Evolutionary conservation across 2,888 invertebrate species (phyloP), one percentile per base, ranked within the genome.

Genomic region (Drosophila conformis): DNA sequence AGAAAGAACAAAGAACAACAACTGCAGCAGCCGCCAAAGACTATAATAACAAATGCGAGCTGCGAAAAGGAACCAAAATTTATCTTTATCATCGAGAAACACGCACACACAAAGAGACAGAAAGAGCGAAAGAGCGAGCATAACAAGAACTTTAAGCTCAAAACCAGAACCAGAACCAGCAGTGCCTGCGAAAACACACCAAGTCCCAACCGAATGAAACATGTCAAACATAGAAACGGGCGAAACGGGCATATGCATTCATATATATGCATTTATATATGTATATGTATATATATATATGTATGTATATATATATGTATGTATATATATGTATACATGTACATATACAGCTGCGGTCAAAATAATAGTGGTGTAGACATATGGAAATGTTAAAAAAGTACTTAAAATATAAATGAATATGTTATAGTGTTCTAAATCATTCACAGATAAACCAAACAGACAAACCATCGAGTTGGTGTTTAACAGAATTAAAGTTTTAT

Each of bases 181-280:
- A 60, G 25, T 25, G 46, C 46, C 46, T 25, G 25, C 46, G 15
- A 46, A 25, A 8, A 25, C 8, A 52, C 18, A n/a, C 46, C 48
- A 81, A 71, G 66, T 67, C 69, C 49, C 69, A 69, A 68, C 69
- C 64, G 56, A 68, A 61, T 56, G 69, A 52, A 68, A 70, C 36
- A 75, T 64, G 67, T 38, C 69, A 59, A 78, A 53, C 33, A 42
- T 31, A 52, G 46, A 29, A 27, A n/a, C 27, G 15, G 40, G 31
- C 51, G 33, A 25, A 31, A 48, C 3, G 31, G 21, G 36, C 25
- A 42, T 48, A 15, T 21, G 40, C 40, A 21, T 40, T 40, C n/a
- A 40, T 40, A 21, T 11, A 4, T 7, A 36, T 35, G 31, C 10
- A 31, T 31, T 2, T 31, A 8, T 8, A 31, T 31, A 29, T 29